Evolutionary conservation across 2,113 vertebrate species (phyloP), one percentile per base, ranked within the genome.

Genomic region (Cichladusa arquata): DNA sequence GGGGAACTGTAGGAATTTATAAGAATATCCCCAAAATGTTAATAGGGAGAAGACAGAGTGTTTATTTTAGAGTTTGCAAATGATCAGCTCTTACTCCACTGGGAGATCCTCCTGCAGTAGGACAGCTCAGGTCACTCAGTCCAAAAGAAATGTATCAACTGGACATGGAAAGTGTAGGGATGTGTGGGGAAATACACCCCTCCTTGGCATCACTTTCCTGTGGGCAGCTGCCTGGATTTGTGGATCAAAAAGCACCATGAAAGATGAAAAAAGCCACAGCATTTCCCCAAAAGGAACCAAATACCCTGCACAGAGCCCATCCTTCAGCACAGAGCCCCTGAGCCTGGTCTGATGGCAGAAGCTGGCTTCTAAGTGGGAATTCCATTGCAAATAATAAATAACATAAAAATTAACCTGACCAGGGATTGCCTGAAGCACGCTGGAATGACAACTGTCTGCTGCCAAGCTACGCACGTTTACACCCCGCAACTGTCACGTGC

Each of bases 161-260:
- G 28, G 71, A 51, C 70, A 53, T 16, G 11, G 48, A 6, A 56
- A 61, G 2, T 13, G 61, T 5, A 31, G 0, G 2, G 56, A 65
- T 4, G 5, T 0, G 3, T 2, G 19, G 6, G 36, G 44, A 64
- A 87, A 60, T 5, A 13, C 2, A 3, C 25, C 51, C 22, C 17
- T 65, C 60, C 72, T 67, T 14, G 22, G 67, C 54, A 48, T 48
- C 19, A 16, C 47, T 24, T 64, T 51, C 72, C 20, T 54, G 6
- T 5, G 2, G 11, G 33, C 48, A 80, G 38, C 50, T 80, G 17
- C 22, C 25, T n/a, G 14, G 40, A 80, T 56, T 72, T 81, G 12
- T 5, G 66, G 29, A 42, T 13, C 13, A 28, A 36, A 74, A 87
- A 76, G 19, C 28, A 58, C 18, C 1, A 1, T 1, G 26, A 34